Percentiles rank a stretch among this genome's conserved stretches.
These are phyloP conservation scores for Caenorhabditis becei DNA, from an alignment of 2,888 invertebrate species.

Conservation along the genomic window DNA sequence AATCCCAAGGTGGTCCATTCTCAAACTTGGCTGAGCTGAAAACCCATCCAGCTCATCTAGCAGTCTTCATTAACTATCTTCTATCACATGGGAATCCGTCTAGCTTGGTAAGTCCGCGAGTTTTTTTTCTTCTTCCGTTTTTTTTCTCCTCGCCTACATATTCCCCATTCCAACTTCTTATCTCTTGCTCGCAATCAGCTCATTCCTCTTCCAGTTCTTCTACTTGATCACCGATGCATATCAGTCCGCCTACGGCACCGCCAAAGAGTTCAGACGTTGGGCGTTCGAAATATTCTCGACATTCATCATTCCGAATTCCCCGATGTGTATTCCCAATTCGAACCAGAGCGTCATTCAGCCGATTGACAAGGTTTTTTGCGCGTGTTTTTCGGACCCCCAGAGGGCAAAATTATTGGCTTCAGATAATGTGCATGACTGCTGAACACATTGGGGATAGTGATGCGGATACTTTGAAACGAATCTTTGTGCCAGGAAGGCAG, in stretches of 20 bases:
- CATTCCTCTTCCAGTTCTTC: constrained; percentile 84
- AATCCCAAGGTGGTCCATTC: constrained; percentile 91
- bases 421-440: constrained; percentile 79
- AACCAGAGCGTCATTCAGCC: constrained; percentile 78
- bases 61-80: constrained; percentile 94
- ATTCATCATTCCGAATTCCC: constrained; percentile 81
- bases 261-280: constrained; percentile 96
- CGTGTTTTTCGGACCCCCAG: neutral
- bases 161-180: neutral
- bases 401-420: constrained; percentile 54
- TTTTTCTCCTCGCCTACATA: neutral
- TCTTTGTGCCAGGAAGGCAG: constrained; percentile 91
- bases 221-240: constrained; percentile 94
- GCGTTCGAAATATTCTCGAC: constrained; percentile 88
- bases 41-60: constrained; percentile 92
- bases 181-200: neutral
- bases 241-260: constrained; percentile 86
- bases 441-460: constrained; percentile 73
- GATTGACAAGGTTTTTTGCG: constrained; percentile 75
- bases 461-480: constrained; percentile 82
- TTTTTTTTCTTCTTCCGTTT: neutral
- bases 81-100: constrained; percentile 90
- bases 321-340: constrained; percentile 77
- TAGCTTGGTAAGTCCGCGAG: constrained; percentile 85
- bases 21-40: constrained; percentile 89